These are phyloP conservation scores for Microtus richardsoni DNA, from an alignment of 2,113 vertebrate species.

Conservation along the genomic window DNA sequence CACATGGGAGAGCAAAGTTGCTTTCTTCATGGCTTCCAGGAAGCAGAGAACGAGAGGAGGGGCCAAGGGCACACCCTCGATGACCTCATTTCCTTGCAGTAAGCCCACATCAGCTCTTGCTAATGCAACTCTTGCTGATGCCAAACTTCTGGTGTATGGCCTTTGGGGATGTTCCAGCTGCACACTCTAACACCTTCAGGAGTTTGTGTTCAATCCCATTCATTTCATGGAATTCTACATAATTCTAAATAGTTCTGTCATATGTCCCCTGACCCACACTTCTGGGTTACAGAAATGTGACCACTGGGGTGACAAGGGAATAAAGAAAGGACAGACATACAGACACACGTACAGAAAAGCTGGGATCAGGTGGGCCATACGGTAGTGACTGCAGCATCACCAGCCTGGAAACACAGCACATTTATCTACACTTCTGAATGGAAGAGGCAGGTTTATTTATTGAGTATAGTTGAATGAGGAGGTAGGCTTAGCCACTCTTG, in stretches of 20 bases:
- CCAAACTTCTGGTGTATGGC: not conserved
- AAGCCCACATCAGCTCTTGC: not conserved
- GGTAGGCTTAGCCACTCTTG: not conserved
- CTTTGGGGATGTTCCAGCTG: not conserved
- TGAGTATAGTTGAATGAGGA: not conserved
- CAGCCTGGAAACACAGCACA: not conserved
- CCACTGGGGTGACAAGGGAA: not conserved
- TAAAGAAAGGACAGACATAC: not conserved
- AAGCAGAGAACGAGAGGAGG: not conserved
- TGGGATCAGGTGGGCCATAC: not conserved
- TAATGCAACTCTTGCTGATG: not conserved
- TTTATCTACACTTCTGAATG: not conserved
- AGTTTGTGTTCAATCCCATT: not conserved
- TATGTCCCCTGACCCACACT: not conserved
- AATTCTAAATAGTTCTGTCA: not conserved
- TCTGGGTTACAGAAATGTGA: not conserved
- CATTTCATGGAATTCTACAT: not conserved
- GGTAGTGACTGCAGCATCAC: not conserved
- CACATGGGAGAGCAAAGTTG: not conserved
- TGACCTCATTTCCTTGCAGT: not conserved
- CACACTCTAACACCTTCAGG: not conserved
- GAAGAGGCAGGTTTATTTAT: not conserved
- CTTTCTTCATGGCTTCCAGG: not conserved
- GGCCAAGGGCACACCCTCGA: not conserved
- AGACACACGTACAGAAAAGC: not conserved